A percentile compares a stretch with the other conserved stretches of the same genome.
Conservation (phyloP, 2,113 vertebrate genomes). For the Rhizomys pruinosus region DNA sequence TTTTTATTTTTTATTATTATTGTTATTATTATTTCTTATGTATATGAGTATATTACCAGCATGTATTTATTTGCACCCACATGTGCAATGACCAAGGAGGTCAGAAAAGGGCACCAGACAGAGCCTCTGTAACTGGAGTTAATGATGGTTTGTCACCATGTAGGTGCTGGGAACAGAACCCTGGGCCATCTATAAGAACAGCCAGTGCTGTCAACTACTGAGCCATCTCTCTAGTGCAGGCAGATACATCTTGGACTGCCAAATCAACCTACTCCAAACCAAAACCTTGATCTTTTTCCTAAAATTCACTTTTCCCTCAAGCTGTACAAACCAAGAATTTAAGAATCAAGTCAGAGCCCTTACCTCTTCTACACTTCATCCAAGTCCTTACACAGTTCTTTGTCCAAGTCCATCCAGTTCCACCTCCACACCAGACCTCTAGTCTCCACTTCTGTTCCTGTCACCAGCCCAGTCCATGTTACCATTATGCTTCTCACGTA, state of each 20-base stretch:
- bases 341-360: background rate
- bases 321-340: background rate
- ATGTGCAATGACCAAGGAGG: too few species aligned
- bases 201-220: too few species aligned
- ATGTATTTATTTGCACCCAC: too few species aligned
- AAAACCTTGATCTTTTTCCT: background rate
- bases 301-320: constrained; percentile 11
- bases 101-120: too few species aligned
- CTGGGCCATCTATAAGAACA: too few species aligned
- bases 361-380: background rate
- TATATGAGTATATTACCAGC: too few species aligned
- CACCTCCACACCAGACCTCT: background rate
- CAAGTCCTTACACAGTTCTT: background rate
- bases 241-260: background rate
- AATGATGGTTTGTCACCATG: too few species aligned
- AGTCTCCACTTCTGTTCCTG: background rate
- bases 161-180: too few species aligned
- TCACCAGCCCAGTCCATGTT: background rate
- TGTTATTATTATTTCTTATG: too few species aligned
- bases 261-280: background rate
- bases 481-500: background rate
- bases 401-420: background rate
- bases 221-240: too few species aligned
- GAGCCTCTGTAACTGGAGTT: too few species aligned
- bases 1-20: background rate